Evolutionary conservation across 2,888 invertebrate species (phyloP), one percentile per base, ranked within the genome.

Genomic region (Dryococelus australis): DNA sequence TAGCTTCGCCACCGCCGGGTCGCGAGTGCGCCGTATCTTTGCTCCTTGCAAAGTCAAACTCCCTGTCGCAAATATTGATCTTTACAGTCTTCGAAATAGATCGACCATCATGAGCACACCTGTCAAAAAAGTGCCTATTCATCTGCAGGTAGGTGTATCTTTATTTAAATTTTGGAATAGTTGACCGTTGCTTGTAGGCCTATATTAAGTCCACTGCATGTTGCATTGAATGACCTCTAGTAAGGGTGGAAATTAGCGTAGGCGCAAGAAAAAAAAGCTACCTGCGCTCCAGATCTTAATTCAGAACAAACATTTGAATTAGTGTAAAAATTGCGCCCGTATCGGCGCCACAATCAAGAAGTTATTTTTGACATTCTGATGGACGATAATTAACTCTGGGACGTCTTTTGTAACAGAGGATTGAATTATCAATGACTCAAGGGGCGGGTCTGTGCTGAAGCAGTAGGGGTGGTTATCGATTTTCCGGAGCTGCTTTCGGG

Each of bases 91-190:
- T 24, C 6, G 65, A 65, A 65, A 83, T 28, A 83, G 26, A 85
- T 13, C 65, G 26, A 43, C 43, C 87, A 88, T 79, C 85, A 96
- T 96, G 96, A 94, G 95, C 91, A 97, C 97, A 90, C 97, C 97
- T 90, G 97, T 98, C 90, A 98, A 98, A 93, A 98, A 98, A 94
- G 98, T 98, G 89, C 98, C 98, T 88, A 98, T 98, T 92, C 98
- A 98, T 93, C 94, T 97, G 91, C 97, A 98, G 96, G 96, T 98
- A 83, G 35, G 28, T 65, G 16, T 35, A 1, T 35, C 4, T 35
- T 35, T 35, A n/a, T n/a, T n/a, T n/a, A n/a, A 3, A 35, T 35
- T 35, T 35, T 4, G 4, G 35, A 35, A 35, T 35, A 35, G 35
- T 4, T 35, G 35, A 35, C 35, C 35, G 35, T 35, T 35, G 35